Percentiles rank a stretch among this genome's conserved stretches.
Evolutionary conservation across 1,140 invertebrate species (phyloP).

Genomic region (Metaphire vulgaris): DNA sequence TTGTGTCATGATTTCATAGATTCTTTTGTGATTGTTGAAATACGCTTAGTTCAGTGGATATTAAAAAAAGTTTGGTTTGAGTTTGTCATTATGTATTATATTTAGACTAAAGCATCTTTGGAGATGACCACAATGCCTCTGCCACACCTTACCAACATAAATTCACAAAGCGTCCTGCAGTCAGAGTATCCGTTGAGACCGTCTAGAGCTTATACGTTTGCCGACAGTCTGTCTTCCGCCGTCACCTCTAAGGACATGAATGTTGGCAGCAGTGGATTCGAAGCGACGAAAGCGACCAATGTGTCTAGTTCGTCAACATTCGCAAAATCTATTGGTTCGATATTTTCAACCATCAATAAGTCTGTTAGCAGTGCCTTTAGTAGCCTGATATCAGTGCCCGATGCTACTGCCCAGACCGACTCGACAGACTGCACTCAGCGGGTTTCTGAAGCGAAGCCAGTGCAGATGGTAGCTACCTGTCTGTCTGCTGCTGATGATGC

Average conservation of each 20-base stretch:
- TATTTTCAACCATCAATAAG: conserved; percentile 27
- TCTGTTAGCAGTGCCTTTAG: conserved; percentile 27
- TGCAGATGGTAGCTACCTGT: too few relatives aligned
- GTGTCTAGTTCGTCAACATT: conserved; percentile 12
- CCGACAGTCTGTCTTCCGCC: not conserved
- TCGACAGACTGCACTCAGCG: not conserved
- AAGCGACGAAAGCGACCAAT: conserved; percentile 24
- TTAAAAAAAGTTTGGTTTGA: too few relatives aligned
- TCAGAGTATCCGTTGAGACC: not conserved
- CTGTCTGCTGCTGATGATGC: too few relatives aligned
- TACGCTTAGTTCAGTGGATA: too few relatives aligned
- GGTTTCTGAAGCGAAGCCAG: not conserved
- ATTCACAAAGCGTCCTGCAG: not conserved
- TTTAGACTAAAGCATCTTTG: not conserved
- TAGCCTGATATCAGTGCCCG: conserved; percentile 22
- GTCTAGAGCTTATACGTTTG: not conserved
- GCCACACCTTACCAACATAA: not conserved
- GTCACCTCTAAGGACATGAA: not conserved
- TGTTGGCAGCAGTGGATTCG: not conserved
- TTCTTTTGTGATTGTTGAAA: not conserved
- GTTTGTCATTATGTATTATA: too few relatives aligned
- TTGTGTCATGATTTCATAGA: not conserved
- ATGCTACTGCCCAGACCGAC: conserved; percentile 1
- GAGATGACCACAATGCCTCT: too few relatives aligned
- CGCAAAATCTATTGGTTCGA: conserved; percentile 23